These are phyloP conservation scores for Eudyptes chrysolophus DNA, from an alignment of 2,113 vertebrate genomes.

Conservation along the genomic window DNA sequence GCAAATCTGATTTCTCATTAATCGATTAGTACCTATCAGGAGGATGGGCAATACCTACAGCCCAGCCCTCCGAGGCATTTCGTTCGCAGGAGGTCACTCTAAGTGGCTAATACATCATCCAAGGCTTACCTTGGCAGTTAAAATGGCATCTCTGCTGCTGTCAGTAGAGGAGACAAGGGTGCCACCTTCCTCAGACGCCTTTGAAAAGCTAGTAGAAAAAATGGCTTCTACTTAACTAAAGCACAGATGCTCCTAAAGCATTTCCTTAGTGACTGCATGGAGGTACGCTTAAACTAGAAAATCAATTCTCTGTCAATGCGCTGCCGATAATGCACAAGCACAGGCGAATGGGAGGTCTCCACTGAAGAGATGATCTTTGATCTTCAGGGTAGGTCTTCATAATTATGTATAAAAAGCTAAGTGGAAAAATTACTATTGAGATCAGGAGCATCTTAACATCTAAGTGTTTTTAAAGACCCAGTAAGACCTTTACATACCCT, in stretches of 20 bases:
- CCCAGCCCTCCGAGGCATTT: not conserved
- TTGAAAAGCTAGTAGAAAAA: not conserved
- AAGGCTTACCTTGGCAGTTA: not conserved
- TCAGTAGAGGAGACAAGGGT: not conserved
- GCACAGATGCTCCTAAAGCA: not conserved
- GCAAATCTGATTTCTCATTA: not conserved
- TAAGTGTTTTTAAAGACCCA: not conserved
- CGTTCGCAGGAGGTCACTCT: not conserved
- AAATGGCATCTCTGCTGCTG: not conserved
- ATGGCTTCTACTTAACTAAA: not conserved
- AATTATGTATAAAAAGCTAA: not conserved
- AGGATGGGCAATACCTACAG: not conserved
- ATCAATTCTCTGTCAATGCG: not conserved
- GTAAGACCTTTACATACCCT: not conserved
- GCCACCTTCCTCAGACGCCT: not conserved
- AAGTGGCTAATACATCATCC: not conserved
- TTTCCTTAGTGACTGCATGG: not conserved
- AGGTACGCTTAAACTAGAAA: not conserved
- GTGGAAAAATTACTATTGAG: not conserved
- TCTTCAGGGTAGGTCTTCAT: not conserved
- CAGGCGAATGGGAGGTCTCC: not conserved
- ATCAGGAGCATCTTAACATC: not conserved
- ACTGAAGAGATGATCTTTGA: not conserved
- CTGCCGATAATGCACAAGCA: not conserved
- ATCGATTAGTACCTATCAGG: not conserved